A percentile compares a stretch with the other conserved stretches of the same genome.
These are phyloP conservation scores for Neofelis nebulosa DNA, from an alignment of 2,113 vertebrate genomes.

Conservation along the genomic window DNA sequence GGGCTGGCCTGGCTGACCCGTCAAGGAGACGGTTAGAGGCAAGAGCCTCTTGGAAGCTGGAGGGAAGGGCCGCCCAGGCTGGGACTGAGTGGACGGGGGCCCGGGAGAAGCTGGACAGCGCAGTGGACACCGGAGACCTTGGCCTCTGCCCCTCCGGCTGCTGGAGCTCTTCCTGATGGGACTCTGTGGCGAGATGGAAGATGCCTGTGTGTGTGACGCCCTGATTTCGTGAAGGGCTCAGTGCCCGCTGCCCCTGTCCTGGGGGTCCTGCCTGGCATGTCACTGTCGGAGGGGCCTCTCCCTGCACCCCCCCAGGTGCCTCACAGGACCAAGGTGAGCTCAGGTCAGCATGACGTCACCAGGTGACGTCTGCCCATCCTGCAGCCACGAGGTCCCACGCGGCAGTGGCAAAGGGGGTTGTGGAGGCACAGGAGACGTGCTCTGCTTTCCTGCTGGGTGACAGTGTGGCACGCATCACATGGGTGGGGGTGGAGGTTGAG, in stretches of 20 bases:
- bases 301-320: background rate
- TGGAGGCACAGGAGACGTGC: background rate
- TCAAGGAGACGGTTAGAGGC: background rate
- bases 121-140: rapidly evolving
- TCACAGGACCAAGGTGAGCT: background rate
- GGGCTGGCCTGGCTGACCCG: background rate
- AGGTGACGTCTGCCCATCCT: rapidly evolving
- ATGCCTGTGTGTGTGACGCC: background rate
- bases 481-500: background rate
- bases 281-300: background rate
- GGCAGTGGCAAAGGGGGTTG: background rate
- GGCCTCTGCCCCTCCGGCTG: too few species aligned
- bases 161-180: background rate
- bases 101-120: background rate
- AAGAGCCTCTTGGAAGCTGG: background rate
- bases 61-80: background rate
- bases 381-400: background rate
- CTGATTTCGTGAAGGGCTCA: background rate
- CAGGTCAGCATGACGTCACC: too few species aligned
- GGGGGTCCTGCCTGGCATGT: too few species aligned
- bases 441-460: background rate
- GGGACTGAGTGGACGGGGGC: background rate
- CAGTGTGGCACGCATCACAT: rapidly evolving
- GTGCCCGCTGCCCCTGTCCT: background rate
- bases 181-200: background rate